phyloP scores from a whole-genome alignment of 92 coral and sea anemone genomes.

The Anthopleura xanthogrammica region DNA sequence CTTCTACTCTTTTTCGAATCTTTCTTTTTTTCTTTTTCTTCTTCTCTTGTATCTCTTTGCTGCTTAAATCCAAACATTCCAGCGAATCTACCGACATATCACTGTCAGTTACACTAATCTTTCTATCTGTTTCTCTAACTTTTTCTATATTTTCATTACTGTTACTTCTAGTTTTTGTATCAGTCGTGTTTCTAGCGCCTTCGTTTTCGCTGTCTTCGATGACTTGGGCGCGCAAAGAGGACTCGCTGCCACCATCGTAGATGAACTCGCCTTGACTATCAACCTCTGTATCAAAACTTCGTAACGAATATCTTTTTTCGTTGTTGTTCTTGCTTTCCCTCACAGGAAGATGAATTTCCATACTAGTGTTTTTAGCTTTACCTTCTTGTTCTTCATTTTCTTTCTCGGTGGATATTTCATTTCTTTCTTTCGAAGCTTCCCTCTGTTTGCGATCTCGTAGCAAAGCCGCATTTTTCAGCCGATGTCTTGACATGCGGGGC shows the following conservation, averaged over 20 bases:
- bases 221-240: constrained; percentile 5
- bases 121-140: not conserved
- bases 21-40: constrained; percentile 21
- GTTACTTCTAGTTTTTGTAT: too few species aligned
- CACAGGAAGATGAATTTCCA: constrained; percentile 1
- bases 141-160: not conserved
- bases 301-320: not conserved
- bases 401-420: not conserved
- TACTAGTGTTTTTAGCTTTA: not conserved
- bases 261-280: constrained; percentile 11
- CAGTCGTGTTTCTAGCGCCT: not conserved
- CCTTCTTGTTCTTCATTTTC: not conserved
- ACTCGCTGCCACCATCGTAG: constrained; percentile 29
- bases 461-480: constrained; percentile 35
- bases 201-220: not conserved
- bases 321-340: not conserved
- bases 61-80: constrained; percentile 12
- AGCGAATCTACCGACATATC: constrained; percentile 29
- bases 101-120: constrained; percentile 10
- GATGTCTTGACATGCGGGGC: constrained; percentile 25
- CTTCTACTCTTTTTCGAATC: constrained; percentile 2
- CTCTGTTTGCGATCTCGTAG: constrained; percentile 32
- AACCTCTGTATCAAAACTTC: constrained; percentile 12
- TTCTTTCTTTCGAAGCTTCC: constrained; percentile 24
- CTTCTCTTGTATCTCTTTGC: not conserved